phyloP scores from a whole-genome alignment of 2,888 invertebrate species.

The Acleris holmiana region DNA sequence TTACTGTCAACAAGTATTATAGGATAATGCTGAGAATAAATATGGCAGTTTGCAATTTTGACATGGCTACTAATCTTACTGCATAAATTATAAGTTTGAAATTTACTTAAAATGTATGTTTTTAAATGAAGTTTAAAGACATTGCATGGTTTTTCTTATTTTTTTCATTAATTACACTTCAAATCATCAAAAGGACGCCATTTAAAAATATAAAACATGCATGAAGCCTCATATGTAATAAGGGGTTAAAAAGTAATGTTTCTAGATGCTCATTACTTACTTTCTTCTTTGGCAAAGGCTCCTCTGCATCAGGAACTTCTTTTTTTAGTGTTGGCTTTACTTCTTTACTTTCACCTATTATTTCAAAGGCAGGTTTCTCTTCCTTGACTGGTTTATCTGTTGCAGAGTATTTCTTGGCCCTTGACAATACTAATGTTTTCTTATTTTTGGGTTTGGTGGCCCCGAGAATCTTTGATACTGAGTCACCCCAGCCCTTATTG shows the following conservation, averaged over 20 bases:
- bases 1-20: no score
- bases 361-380: conserved; percentile 86
- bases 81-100: no score
- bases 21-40: no score
- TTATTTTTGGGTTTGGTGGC: conserved; percentile 90
- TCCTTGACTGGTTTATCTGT: conserved; percentile 73
- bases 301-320: conserved; percentile 51
- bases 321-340: conserved; percentile 70
- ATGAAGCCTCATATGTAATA: no score
- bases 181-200: no score
- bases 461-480: conserved; percentile 90
- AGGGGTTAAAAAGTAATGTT: neutral
- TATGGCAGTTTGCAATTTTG: no score
- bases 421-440: conserved; percentile 90
- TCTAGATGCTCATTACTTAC: conserved; percentile 48
- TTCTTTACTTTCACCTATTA: conserved; percentile 84
- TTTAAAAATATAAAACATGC: no score
- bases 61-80: no score
- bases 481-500: conserved; percentile 93
- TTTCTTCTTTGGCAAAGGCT: conserved; percentile 68
- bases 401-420: conserved; percentile 89
- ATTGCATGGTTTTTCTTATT: no score
- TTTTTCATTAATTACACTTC: no score
- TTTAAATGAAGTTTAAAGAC: no score
- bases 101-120: no score